Evolutionary conservation across 2,888 invertebrate genomes (phyloP).

Genomic region (Frankliniella fusca): DNA sequence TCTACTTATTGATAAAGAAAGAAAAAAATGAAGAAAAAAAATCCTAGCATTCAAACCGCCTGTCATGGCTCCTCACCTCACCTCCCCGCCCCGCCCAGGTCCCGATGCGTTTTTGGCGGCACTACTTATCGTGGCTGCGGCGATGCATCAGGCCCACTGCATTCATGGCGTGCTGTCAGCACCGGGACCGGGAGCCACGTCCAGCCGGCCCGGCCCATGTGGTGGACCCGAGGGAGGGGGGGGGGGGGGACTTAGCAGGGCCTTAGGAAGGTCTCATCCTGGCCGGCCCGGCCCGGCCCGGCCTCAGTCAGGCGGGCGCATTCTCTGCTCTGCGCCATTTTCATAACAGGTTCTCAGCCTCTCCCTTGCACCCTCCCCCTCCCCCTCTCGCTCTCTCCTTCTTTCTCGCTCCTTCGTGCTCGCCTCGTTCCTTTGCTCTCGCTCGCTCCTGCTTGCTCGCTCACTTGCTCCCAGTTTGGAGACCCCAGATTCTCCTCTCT

Average conservation of each 20-base stretch:
- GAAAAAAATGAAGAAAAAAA: too few relatives aligned
- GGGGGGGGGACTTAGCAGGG: not conserved
- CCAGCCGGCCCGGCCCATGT: slow-evolving; percentile 41
- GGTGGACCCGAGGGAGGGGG: not conserved
- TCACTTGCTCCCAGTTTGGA: slow-evolving; percentile 5
- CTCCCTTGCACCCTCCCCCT: slow-evolving; percentile 9
- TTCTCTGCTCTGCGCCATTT: slow-evolving; percentile 31
- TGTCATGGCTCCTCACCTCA: too few relatives aligned
- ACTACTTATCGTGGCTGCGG: too few relatives aligned
- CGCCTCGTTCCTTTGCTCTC: not conserved
- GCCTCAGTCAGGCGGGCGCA: slow-evolving; percentile 37
- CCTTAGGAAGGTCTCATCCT: slow-evolving; percentile 28
- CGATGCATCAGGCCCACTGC: too few relatives aligned
- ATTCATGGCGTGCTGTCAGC: slow-evolving; percentile 34
- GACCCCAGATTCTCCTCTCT: not conserved
- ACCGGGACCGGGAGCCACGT: slow-evolving; percentile 43
- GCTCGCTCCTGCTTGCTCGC: slow-evolving; percentile 31
- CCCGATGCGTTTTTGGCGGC: too few relatives aligned
- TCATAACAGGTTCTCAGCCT: slow-evolving; percentile 27
- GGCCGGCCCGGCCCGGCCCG: slow-evolving; percentile 34
- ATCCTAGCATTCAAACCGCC: too few relatives aligned
- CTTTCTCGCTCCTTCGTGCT: slow-evolving; percentile 27
- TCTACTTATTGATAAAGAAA: too few relatives aligned
- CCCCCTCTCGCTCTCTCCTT: not conserved
- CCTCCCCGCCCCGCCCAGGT: too few relatives aligned